Percentiles rank a stretch among this genome's conserved stretches.
phyloP scores from a whole-genome alignment of 2,797 vertebrate genomes.

The Parotocinclus haroldoi region DNA sequence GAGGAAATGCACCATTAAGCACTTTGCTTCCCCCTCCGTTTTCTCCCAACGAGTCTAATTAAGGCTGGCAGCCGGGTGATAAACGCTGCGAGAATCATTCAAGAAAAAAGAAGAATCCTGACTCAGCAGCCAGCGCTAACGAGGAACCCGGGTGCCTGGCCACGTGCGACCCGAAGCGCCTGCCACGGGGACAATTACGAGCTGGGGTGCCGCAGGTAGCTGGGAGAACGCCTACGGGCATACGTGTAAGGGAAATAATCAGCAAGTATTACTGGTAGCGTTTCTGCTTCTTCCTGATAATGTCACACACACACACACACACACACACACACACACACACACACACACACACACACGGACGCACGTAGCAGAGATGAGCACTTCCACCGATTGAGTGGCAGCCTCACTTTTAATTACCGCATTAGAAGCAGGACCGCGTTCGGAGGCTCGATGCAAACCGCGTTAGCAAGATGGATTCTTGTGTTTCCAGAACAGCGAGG shows the following conservation, averaged over 20 bases:
- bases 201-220: slow-evolving; percentile 56
- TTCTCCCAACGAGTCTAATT: slow-evolving; percentile 65
- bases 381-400: slow-evolving; percentile 31
- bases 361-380: slow-evolving; percentile 30
- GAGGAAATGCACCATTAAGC: slow-evolving; percentile 49
- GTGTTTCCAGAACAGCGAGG: slow-evolving; percentile 22
- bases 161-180: slow-evolving; percentile 41
- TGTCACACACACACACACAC: slow-evolving; percentile 33
- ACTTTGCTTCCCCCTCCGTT: slow-evolving; percentile 46
- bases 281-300: slow-evolving; percentile 42
- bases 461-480: slow-evolving; percentile 36
- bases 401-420: slow-evolving; percentile 49
- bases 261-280: slow-evolving; percentile 44
- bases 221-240: slow-evolving; percentile 57
- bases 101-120: slow-evolving; percentile 70
- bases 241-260: slow-evolving; percentile 41
- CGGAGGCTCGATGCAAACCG: slow-evolving; percentile 42
- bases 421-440: slow-evolving; percentile 47
- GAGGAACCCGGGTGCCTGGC: slow-evolving; percentile 28
- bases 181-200: slow-evolving; percentile 63
- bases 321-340: slow-evolving; percentile 29
- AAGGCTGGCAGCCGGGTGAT: slow-evolving; percentile 55
- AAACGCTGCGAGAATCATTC: slow-evolving; percentile 66
- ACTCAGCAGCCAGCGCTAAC: slow-evolving; percentile 62
- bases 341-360: slow-evolving; percentile 24